Conservation (phyloP, 1,140 invertebrate genomes). For the Bombus consobrinus region DNA sequence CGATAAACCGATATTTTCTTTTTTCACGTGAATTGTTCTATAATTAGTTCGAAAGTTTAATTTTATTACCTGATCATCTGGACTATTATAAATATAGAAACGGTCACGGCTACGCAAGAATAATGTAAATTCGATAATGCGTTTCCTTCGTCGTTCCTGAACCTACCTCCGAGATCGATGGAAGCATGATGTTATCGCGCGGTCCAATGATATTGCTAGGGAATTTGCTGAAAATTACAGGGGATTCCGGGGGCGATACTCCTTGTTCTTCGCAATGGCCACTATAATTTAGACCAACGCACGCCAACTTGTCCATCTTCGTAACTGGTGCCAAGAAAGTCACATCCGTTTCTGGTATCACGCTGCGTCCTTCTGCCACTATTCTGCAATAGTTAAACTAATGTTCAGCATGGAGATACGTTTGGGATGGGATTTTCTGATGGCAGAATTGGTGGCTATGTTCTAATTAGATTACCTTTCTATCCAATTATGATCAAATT, state of each 20-base stretch:
- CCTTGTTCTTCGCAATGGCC: constrained; percentile 92
- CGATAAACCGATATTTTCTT: not conserved
- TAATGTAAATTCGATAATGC: too few relatives aligned
- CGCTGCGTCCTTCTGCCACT: constrained; percentile 83
- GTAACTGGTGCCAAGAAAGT: constrained; percentile 87
- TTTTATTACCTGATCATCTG: not conserved
- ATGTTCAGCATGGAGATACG: not conserved
- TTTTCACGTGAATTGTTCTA: not conserved
- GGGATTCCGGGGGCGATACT: constrained; percentile 87
- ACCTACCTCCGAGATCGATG: constrained; percentile 86
- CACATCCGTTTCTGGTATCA: constrained; percentile 82
- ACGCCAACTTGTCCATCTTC: constrained; percentile 90
- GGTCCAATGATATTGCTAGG: constrained; percentile 91
- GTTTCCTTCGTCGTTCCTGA: not conserved
- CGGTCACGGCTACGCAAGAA: not conserved
- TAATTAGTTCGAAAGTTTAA: constrained; percentile 17
- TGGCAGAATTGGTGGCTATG: not conserved
- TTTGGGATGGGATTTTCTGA: too few relatives aligned
- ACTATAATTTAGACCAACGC: constrained; percentile 91
- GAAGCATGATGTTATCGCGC: constrained; percentile 87
- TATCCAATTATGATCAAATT: not conserved
- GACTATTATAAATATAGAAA: constrained; percentile 11
- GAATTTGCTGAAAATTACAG: constrained; percentile 92
- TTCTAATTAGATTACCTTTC: not conserved
- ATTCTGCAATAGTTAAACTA: constrained; percentile 77